Evolutionary conservation across 2,797 vertebrate species (phyloP).

Genomic region (Synaphobranchus kaupii): DNA sequence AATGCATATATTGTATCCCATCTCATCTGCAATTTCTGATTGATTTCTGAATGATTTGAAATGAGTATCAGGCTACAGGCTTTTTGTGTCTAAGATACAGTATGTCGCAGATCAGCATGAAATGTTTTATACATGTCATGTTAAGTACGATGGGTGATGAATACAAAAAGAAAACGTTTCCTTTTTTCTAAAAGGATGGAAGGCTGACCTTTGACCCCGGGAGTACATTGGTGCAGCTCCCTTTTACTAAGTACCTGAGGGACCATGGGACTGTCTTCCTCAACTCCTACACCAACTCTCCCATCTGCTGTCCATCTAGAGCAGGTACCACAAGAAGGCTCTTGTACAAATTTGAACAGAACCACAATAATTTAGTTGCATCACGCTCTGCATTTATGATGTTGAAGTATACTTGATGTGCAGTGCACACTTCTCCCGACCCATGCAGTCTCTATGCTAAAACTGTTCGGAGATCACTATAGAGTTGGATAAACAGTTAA

Average conservation of each 20-base stretch:
- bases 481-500: not conserved
- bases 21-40: too few species aligned
- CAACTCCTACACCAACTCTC: slow-evolving; percentile 93
- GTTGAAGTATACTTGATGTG: not conserved
- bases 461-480: not conserved
- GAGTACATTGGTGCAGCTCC: slow-evolving; percentile 82
- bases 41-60: not conserved
- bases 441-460: not conserved
- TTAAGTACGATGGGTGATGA: not conserved
- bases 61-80: not conserved
- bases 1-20: too few species aligned
- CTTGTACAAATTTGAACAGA: not conserved
- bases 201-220: slow-evolving; percentile 84
- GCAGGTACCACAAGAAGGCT: slow-evolving; percentile 75
- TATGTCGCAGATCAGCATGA: not conserved
- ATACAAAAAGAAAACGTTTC: not conserved
- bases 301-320: slow-evolving; percentile 96
- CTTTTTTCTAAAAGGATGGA: slow-evolving; percentile 81
- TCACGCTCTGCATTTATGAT: not conserved
- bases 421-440: not conserved
- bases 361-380: not conserved
- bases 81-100: not conserved
- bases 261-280: slow-evolving; percentile 80
- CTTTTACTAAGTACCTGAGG: slow-evolving; percentile 83
- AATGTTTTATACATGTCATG: too few species aligned